Evolutionary conservation across 64 coral and sea anemone genomes (phyloP), one percentile per base, ranked within the genome.

Genomic region (Stichodactyla helianthus): DNA sequence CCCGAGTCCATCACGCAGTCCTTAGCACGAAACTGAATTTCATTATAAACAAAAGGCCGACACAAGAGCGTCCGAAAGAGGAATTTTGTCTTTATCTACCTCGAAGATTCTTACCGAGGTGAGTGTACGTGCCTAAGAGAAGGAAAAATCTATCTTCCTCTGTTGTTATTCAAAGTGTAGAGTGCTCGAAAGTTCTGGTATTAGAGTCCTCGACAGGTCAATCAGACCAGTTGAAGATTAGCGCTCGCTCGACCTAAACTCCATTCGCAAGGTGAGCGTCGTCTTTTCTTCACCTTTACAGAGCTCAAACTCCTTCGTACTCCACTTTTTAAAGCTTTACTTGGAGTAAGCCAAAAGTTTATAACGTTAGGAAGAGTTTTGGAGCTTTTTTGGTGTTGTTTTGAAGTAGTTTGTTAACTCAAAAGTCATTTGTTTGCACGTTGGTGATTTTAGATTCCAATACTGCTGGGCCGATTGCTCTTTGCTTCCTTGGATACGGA

Each of bases 401-500:
- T 81, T 81, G 68, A 81, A 51, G 78, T 52, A 52, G 35, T 81
- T 54, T 81, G 35, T 81, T 13, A 16, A 28, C 50, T 81, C n/a
- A 81, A 54, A 81, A 50, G 0, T 6, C 52, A 17, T 31, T 81
- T 52, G 78, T 81, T 81, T 81, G 78, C 78, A 52, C 18, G 78
- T 51, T 81, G 35, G 52, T 51, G 14, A 18, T 81, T 81, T 51
- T 54, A 81, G 78, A 81, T 81, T 81, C 78, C 78, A 81, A 81
- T 19, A 81, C 78, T 81, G 50, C 62, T 65, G 62, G 14, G 3
- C 52, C 78, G 78, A 52, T 81, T 81, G 78, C 78, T 81, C 78
- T 81, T 81, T 52, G 59, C 83, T 84, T 60, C 83, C 83, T 84
- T 84, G 83, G 83, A 84, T 84, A 84, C 83, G 83, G 83, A 63